A percentile compares a stretch with the other conserved stretches of the same genome.
Conservation (phyloP, 2,888 invertebrate genomes). For the Oithona nana region DNA sequence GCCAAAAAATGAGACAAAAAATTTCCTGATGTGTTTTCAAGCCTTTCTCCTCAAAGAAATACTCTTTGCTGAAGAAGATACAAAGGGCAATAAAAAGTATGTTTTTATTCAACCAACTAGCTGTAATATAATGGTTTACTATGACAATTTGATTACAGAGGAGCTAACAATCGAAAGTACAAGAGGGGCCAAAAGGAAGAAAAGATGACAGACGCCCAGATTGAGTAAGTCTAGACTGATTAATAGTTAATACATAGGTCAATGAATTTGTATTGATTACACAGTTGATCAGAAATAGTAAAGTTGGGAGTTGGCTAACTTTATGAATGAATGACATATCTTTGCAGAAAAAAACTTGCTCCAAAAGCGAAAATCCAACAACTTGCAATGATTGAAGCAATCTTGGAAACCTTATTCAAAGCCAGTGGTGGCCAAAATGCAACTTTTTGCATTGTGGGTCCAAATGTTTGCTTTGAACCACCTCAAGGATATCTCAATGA, state of each 20-base stretch:
- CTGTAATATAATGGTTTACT: not conserved
- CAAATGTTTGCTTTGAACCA: not conserved
- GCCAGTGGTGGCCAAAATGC: not conserved
- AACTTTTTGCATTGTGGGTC: not conserved
- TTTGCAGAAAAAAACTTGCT: not conserved
- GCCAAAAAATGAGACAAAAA: slow-evolving; percentile 7
- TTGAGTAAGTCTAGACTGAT: not conserved
- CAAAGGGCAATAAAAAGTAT: not conserved
- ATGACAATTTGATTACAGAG: not conserved
- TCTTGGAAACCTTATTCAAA: not conserved
- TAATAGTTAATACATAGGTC: not conserved
- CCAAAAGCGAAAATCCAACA: not conserved
- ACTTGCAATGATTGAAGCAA: not conserved
- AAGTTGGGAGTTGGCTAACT: not conserved
- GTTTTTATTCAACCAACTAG: not conserved
- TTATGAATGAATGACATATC: too few species aligned
- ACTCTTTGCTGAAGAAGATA: not conserved
- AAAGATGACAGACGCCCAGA: not conserved
- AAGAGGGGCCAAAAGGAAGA: not conserved
- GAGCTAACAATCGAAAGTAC: not conserved
- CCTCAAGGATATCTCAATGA: not conserved
- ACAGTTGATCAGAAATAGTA: not conserved
- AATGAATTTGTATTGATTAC: not conserved
- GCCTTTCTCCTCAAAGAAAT: not conserved
- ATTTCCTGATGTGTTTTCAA: slow-evolving; percentile 2